Percentiles rank a stretch among this genome's conserved stretches.
Evolutionary conservation across 2,113 vertebrate species (phyloP).

Genomic region (Probosciger aterrimus): DNA sequence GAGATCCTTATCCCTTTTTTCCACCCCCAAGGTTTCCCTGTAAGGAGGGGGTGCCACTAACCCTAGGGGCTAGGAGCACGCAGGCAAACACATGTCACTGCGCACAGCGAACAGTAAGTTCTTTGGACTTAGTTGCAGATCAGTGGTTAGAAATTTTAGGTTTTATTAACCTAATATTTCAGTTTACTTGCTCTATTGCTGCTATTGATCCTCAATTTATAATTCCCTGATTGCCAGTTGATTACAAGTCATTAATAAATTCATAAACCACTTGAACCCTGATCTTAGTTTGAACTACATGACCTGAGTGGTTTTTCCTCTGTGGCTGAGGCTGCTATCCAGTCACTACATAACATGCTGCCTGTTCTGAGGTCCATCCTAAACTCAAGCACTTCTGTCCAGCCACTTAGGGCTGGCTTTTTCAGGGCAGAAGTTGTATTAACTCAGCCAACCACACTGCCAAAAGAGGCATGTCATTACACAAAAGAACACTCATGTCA

Average conservation of each 20-base stretch:
- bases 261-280: background rate
- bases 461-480: background rate
- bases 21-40: background rate
- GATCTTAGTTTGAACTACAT: background rate
- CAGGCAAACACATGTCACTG: rapidly evolving
- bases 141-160: background rate
- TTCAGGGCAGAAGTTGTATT: background rate
- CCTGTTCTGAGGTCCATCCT: background rate
- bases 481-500: background rate
- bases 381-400: background rate
- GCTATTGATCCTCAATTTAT: background rate
- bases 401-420: background rate
- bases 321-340: rapidly evolving
- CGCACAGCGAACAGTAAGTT: rapidly evolving
- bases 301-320: background rate
- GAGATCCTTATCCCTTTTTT: background rate
- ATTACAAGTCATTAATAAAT: background rate
- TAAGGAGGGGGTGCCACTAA: rapidly evolving
- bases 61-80: rapidly evolving
- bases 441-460: background rate
- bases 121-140: background rate
- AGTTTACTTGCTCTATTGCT: background rate
- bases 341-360: background rate
- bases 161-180: background rate
- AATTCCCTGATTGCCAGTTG: background rate